Conservation (phyloP, 2,113 vertebrate genomes). For the Alces alces region DNA sequence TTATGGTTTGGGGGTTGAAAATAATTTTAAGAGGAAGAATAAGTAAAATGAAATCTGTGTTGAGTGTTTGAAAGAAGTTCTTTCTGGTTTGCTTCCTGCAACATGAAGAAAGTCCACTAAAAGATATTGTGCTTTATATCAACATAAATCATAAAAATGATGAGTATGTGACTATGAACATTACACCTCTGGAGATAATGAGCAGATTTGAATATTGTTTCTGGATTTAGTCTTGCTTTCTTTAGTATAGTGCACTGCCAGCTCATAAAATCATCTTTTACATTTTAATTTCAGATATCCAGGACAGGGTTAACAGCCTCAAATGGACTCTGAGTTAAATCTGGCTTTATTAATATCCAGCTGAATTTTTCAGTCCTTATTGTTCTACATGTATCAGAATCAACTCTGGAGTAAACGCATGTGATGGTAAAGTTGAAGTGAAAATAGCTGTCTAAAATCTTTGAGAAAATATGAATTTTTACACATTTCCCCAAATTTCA, state of each 20-base stretch:
- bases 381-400: not conserved
- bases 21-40: not conserved
- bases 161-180: not conserved
- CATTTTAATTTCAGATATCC: not conserved
- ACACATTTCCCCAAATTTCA: not conserved
- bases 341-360: not conserved
- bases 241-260: not conserved
- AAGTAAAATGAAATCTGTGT: not conserved
- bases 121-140: not conserved
- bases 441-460: not conserved
- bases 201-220: not conserved
- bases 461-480: not conserved
- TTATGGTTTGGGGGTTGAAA: not conserved
- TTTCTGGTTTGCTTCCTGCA: not conserved
- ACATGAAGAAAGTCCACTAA: not conserved
- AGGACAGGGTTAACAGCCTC: not conserved
- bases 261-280: not conserved
- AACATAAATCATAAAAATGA: not conserved
- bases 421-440: not conserved
- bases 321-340: not conserved
- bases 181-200: not conserved
- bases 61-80: not conserved
- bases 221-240: slow-evolving; percentile 4
- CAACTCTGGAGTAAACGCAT: not conserved
- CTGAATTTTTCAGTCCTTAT: not conserved